Percentiles rank a stretch among this genome's conserved stretches.
Conservation (phyloP, 1,140 invertebrate species). For the Saxidomus purpurata region DNA sequence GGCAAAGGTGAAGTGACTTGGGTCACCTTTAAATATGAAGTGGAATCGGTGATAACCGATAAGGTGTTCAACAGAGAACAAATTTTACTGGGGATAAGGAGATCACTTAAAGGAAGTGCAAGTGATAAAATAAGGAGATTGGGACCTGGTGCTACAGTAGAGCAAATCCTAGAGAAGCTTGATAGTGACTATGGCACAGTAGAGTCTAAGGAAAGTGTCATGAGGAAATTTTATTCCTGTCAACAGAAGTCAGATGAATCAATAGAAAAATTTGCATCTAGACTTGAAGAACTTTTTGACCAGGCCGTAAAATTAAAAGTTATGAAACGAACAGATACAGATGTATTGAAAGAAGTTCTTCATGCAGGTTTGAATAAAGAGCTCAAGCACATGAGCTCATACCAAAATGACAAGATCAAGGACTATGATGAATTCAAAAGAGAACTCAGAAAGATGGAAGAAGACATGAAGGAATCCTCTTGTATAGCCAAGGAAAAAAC, state of each 20-base stretch:
- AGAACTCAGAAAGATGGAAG: conserved; percentile 49
- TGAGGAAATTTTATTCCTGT: conserved; percentile 47
- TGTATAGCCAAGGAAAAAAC: background rate
- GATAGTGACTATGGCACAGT: conserved; percentile 45
- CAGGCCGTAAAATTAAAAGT: conserved; percentile 30
- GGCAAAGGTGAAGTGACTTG: no score
- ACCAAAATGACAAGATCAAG: conserved; percentile 41
- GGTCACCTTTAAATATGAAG: no score
- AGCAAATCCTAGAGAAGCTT: conserved; percentile 9
- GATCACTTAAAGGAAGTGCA: no score
- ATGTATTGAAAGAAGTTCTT: conserved; percentile 32
- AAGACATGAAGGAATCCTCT: background rate
- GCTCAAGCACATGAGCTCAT: conserved; percentile 29
- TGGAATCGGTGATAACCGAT: no score
- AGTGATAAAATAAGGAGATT: no score
- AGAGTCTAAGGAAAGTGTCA: conserved; percentile 43
- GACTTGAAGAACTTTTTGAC: conserved; percentile 47
- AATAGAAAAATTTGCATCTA: conserved; percentile 14
- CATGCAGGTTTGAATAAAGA: conserved; percentile 36
- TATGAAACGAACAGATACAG: background rate
- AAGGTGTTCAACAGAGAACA: no score
- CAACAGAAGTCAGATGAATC: conserved; percentile 20
- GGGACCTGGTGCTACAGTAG: conserved; percentile 10
- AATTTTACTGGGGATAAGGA: no score
- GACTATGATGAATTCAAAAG: conserved; percentile 51